Percentiles rank a stretch among this genome's conserved stretches.
phyloP scores from a whole-genome alignment of 2,797 vertebrate species.

The Eidolon dupreanum region DNA sequence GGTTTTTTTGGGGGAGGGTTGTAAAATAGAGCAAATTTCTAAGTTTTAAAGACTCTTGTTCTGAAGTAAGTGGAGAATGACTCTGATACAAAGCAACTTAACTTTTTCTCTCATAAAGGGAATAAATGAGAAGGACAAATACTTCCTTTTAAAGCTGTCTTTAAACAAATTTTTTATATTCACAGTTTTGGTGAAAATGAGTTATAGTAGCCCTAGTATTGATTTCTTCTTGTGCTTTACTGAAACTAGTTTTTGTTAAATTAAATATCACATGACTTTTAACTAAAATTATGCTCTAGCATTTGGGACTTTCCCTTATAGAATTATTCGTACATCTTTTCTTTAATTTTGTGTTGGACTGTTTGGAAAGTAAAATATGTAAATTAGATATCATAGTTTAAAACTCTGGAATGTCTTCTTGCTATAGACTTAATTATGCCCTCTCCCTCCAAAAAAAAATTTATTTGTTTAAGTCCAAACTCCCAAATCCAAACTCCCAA shows the following conservation, averaged over 20 bases:
- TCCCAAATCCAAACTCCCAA: background rate
- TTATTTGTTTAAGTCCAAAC: background rate
- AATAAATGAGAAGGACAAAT: slow-evolving; percentile 41
- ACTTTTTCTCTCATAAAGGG: background rate
- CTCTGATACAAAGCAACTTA: background rate
- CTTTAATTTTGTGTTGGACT: background rate
- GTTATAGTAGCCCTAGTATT: background rate
- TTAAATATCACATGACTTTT: slow-evolving; percentile 12
- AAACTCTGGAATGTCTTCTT: background rate
- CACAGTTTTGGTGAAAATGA: background rate
- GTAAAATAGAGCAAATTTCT: background rate
- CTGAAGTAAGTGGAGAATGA: background rate
- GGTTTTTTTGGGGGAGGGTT: background rate
- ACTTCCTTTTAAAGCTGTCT: background rate
- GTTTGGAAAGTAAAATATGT: background rate
- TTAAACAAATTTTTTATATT: background rate
- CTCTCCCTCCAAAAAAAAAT: too few species aligned
- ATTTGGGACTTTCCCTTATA: background rate
- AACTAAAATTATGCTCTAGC: background rate
- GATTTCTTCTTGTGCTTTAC: slow-evolving; percentile 37
- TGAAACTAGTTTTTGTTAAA: slow-evolving; percentile 45
- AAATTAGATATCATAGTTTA: background rate
- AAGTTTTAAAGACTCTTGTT: background rate
- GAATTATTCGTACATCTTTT: background rate
- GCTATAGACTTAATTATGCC: background rate